These are phyloP conservation scores for Leptocoma aspasia DNA, from an alignment of 2,113 vertebrate species.

Conservation along the genomic window DNA sequence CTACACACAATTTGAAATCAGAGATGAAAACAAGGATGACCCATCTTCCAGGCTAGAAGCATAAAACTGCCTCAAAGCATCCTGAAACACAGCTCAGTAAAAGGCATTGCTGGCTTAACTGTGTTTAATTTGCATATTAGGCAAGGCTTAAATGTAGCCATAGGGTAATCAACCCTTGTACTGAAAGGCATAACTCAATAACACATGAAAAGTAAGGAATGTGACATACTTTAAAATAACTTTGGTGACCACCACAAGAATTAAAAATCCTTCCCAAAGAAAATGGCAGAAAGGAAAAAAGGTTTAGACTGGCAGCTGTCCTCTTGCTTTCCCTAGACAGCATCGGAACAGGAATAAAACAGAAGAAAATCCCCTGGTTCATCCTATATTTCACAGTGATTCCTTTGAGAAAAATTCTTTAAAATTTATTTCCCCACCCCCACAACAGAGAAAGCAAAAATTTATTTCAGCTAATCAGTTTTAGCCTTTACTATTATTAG, in stretches of 20 bases:
- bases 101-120: background rate
- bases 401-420: background rate
- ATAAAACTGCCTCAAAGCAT: background rate
- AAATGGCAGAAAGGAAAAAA: background rate
- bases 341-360: background rate
- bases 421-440: background rate
- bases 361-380: background rate
- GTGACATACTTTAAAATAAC: background rate
- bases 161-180: background rate
- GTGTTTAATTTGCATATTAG: background rate
- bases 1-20: conserved; percentile 60
- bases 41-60: background rate
- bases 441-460: background rate
- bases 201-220: background rate
- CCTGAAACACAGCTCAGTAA: background rate
- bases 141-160: background rate
- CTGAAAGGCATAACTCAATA: background rate
- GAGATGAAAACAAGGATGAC: conserved; percentile 49
- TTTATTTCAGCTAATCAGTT: background rate
- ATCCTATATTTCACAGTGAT: background rate
- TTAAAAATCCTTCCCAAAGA: background rate
- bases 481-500: background rate
- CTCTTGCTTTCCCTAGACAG: background rate
- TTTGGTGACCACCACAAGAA: background rate
- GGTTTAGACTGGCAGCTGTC: background rate